phyloP scores from a whole-genome alignment of 2,888 invertebrate species.

The Cantharis lateralis region DNA sequence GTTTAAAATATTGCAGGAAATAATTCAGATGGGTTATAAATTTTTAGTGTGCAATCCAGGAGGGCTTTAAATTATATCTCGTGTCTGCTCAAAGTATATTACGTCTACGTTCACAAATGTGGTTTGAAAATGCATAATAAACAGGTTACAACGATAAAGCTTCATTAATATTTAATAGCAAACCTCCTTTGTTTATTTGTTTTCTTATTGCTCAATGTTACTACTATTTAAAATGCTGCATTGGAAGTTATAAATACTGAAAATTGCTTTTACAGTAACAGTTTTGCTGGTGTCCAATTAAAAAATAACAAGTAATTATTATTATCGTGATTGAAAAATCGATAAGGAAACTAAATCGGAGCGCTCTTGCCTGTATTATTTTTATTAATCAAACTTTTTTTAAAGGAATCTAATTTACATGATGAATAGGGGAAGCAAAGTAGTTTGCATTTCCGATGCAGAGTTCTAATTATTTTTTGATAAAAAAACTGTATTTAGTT shows the following conservation, averaged over 20 bases:
- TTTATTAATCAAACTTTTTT: not conserved
- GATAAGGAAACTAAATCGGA: not conserved
- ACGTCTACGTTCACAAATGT: not conserved
- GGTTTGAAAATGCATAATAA: not conserved
- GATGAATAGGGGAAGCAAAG: not conserved
- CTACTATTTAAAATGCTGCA: not conserved
- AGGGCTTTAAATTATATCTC: not conserved
- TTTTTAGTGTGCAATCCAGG: not conserved
- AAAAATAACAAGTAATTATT: not conserved
- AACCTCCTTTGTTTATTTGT: not conserved
- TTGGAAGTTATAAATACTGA: not conserved
- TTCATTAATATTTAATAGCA: not conserved
- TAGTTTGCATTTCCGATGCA: not conserved
- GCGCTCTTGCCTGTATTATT: not conserved
- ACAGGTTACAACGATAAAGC: not conserved
- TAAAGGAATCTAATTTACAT: not conserved
- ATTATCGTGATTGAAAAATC: not conserved
- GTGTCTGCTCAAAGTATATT: not conserved
- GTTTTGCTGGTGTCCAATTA: not conserved
- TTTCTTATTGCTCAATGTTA: not conserved
- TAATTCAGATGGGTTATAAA: not conserved
- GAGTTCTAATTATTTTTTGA: not conserved
- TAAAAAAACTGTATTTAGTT: not conserved
- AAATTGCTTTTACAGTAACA: not conserved
- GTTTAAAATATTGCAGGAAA: not conserved